Conservation (phyloP, 2,888 invertebrate genomes). For the Petrolisthes manimaculis region DNA sequence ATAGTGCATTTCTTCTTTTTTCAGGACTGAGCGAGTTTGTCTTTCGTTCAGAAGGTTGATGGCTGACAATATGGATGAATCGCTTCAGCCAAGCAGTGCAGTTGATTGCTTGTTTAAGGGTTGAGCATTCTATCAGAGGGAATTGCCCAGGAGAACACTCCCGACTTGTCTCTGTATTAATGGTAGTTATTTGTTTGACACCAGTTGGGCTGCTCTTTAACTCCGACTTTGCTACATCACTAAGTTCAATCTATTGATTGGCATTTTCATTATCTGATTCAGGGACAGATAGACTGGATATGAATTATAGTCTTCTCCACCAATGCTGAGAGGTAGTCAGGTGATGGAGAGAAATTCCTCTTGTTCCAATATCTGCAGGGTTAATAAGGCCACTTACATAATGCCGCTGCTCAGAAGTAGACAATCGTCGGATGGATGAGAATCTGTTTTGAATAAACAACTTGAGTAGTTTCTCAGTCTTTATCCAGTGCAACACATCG, state of each 20-base stretch:
- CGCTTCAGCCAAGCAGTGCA: no score
- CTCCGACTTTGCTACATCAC: background rate
- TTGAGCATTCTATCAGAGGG: no score
- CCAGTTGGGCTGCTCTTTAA: background rate
- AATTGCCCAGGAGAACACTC: no score
- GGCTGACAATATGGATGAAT: no score
- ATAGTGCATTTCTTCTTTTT: no score
- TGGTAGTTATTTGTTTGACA: background rate
- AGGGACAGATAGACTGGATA: background rate
- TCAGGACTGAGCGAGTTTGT: no score
- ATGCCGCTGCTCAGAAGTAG: background rate
- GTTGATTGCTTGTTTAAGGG: no score
- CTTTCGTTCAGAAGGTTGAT: no score
- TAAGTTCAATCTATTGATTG: background rate
- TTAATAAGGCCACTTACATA: no score
- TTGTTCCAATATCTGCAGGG: background rate
- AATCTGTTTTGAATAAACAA: background rate
- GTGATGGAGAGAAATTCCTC: no score
- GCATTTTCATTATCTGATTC: background rate
- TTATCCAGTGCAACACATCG: no score
- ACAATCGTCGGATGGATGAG: background rate
- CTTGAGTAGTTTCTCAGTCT: background rate
- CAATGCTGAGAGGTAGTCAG: background rate
- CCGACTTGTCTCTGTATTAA: no score
- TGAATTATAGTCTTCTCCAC: background rate